Evolutionary conservation across 2,888 invertebrate species (phyloP), one percentile per base, ranked within the genome.

Genomic region (Standfussiana lucernea): DNA sequence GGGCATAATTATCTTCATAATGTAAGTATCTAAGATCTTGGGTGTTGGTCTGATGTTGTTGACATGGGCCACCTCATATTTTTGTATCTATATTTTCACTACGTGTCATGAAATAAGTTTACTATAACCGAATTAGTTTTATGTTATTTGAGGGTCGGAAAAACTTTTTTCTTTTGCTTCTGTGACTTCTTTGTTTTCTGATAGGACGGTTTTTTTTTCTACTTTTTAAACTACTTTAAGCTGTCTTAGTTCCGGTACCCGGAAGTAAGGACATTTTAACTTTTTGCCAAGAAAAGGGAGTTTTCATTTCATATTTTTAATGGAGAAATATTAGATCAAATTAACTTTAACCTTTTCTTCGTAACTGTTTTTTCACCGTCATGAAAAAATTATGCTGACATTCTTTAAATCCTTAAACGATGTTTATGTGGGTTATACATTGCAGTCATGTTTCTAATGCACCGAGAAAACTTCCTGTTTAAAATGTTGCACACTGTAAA

Each of bases 181-280:
- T 15, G 35, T 15, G 1, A 56, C 21, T 59, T 32, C 15, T 45
- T 82, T 75, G n/a, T 82, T 76, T 67, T 28, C 18, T 50, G 35
- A 68, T 40, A 35, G 24, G 3, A 37, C n/a, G n/a, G n/a, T n/a
- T n/a, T n/a, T n/a, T n/a, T n/a, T n/a, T 50, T 35, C 6, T 7
- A 28, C 42, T 13, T n/a, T 75, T 77, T 35, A 21, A 69, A 84
- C 24, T 69, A 40, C 72, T 72, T 72, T 53, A 47, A 61, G 42
- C 79, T 68, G 24, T 50, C 15, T 61, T 15, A 40, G 11, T 72
- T 69, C 59, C 59, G 53, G 40, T 35, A n/a, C 11, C 13, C 28
- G 40, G 53, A 66, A 84, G 32, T 56, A 66, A 61, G 40, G 45
- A 59, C 32, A 35, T 64, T 75, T 56, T 35, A 50, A 42, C 6